Evolutionary conservation across 2,113 vertebrate species (phyloP), one percentile per base, ranked within the genome.

Genomic region (Tylochromis polylepis): DNA sequence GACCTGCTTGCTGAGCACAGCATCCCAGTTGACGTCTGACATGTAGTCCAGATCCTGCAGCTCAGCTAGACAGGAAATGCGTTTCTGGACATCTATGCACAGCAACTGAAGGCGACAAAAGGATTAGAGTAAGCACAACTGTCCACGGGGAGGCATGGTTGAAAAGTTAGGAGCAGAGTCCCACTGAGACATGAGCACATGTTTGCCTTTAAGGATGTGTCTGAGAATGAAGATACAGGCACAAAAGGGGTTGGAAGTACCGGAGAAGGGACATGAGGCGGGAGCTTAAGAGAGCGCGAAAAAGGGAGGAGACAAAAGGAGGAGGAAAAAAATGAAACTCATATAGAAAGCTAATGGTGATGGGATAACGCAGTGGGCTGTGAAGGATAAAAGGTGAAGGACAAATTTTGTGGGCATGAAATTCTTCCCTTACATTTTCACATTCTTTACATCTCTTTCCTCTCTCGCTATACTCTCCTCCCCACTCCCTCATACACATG

Each of bases 21-120:
- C 96, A 15, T 98, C 97, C 99, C 98, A 99, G 93, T 98, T 98
- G 88, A 97, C 96, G 5, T 97, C 96, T 11, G 97, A 97, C 95
- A 99, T 95, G 31, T 96, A 98, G 0, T 97, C 96, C 70, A 97
- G 95, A 72, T 95, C 96, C 92, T 98, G 97, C 29, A 99, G 90
- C 84, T 98, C 97, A 0, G 95, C 95, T 81, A 99, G 94, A 89
- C 96, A 97, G 87, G 97, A 98, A 85, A 98, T 96, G 6, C 99
- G 97, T 75, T 97, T 97, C 88, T 98, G 94, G 0, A 96, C 96
- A 86, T 98, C 97, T 9, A 95, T 96, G 88, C 97, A 97, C 9
- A 99, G 94, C 93, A 99, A 85, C 99, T 99, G 95, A 93, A 89
- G 87, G 88, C 0, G 1, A 70, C 11, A 92, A 70, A 58, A 85